Conservation (phyloP, 2,888 invertebrate genomes). For the Acanthosepion pharaonis region DNA sequence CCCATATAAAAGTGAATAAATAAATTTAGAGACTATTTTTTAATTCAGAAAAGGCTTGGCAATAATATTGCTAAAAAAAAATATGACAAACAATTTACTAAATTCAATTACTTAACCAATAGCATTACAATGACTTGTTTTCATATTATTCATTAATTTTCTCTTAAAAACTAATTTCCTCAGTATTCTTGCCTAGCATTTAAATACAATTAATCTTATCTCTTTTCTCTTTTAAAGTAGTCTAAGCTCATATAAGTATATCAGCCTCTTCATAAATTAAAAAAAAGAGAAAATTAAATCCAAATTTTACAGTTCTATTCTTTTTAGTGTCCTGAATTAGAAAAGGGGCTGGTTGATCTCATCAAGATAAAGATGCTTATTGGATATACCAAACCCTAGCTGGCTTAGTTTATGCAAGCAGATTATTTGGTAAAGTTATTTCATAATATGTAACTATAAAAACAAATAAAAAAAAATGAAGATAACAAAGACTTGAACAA, state of each 20-base stretch:
- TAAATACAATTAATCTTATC: neutral
- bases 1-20: too few species aligned
- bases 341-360: neutral
- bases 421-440: neutral
- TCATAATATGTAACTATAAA: neutral
- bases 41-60: too few species aligned
- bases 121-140: neutral
- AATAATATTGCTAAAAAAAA: too few species aligned
- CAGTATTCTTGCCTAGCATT: neutral
- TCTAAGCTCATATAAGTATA: neutral
- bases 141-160: neutral
- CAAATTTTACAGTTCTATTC: neutral
- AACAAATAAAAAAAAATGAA: neutral
- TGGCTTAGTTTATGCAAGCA: conserved; percentile 4
- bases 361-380: neutral
- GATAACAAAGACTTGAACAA: neutral
- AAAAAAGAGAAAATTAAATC: neutral
- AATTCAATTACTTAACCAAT: neutral
- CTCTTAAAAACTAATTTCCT: neutral
- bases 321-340: neutral
- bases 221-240: neutral
- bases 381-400: neutral
- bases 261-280: neutral
- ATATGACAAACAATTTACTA: too few species aligned
- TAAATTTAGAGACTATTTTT: too few species aligned